These are phyloP conservation scores for Phlogophora meticulosa DNA, from an alignment of 2,888 invertebrate genomes.

Conservation along the genomic window DNA sequence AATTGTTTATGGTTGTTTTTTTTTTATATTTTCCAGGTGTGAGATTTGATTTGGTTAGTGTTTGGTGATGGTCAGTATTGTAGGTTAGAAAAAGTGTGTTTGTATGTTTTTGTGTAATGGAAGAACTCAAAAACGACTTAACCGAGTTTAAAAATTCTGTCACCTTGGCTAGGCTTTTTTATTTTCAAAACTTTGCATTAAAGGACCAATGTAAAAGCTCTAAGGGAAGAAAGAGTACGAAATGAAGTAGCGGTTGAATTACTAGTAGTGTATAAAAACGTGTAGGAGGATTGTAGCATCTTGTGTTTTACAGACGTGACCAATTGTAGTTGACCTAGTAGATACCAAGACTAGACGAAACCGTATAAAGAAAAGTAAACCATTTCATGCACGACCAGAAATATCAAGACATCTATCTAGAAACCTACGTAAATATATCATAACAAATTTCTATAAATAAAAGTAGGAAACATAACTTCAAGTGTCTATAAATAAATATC, in stretches of 20 bases:
- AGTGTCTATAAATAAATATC: conserved; percentile 7
- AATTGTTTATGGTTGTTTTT: not conserved
- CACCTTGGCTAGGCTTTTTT: too few species aligned
- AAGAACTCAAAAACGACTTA: too few species aligned
- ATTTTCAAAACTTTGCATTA: too few species aligned
- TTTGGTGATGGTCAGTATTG: too few species aligned
- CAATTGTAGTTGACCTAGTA: not conserved
- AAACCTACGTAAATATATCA: not conserved
- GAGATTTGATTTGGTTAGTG: too few species aligned
- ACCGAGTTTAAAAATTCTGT: too few species aligned
- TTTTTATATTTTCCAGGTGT: not conserved
- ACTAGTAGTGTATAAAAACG: not conserved
- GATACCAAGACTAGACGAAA: not conserved
- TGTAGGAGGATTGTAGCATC: not conserved
- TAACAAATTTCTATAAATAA: conserved; percentile 4
- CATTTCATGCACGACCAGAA: not conserved
- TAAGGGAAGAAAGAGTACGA: too few species aligned
- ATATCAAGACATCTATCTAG: not conserved
- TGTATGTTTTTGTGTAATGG: too few species aligned
- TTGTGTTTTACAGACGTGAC: not conserved
- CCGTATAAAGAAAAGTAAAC: conserved; percentile 9
- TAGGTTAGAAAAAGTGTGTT: too few species aligned
- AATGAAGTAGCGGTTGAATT: too few species aligned
- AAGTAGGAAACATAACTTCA: not conserved
- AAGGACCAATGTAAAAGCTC: too few species aligned